These are phyloP conservation scores for Gasterosteus nipponicus DNA, from an alignment of 2,113 vertebrate genomes.

Conservation along the genomic window DNA sequence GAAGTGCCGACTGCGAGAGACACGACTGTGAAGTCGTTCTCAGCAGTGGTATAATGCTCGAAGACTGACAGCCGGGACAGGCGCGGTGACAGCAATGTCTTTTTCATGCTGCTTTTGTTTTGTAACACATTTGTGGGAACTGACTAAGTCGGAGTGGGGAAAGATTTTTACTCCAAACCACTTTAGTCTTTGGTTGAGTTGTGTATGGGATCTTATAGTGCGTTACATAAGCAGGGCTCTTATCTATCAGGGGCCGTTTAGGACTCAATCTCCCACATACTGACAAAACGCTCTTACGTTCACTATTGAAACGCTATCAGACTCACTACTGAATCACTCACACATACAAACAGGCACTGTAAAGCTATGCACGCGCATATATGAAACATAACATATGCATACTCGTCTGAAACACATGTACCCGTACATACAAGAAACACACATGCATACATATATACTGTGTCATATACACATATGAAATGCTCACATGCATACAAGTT, in stretches of 20 bases:
- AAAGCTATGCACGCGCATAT: no score
- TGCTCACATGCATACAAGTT: no score
- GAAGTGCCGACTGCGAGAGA: slow-evolving; percentile 42
- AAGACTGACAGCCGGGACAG: slow-evolving; percentile 45
- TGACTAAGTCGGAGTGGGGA: slow-evolving; percentile 13
- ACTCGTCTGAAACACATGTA: no score
- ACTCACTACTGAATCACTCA: no score
- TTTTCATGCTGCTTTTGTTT: slow-evolving; percentile 40
- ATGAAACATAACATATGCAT: no score
- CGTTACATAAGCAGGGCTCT: neutral
- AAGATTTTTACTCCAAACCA: neutral
- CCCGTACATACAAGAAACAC: no score
- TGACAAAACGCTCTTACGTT: no score
- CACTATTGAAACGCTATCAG: no score
- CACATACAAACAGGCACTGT: no score
- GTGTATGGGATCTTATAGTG: neutral
- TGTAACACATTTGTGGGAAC: slow-evolving; percentile 18
- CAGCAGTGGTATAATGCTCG: slow-evolving; percentile 25
- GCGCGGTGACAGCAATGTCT: slow-evolving; percentile 26
- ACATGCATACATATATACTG: no score
- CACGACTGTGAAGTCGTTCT: slow-evolving; percentile 50
- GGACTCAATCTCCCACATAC: no score
- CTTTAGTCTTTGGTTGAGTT: neutral
- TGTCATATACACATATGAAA: no score
- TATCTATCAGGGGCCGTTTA: neutral